These are phyloP conservation scores for Phenganax subtilis DNA, from an alignment of 92 coral and sea anemone species.

Conservation along the genomic window DNA sequence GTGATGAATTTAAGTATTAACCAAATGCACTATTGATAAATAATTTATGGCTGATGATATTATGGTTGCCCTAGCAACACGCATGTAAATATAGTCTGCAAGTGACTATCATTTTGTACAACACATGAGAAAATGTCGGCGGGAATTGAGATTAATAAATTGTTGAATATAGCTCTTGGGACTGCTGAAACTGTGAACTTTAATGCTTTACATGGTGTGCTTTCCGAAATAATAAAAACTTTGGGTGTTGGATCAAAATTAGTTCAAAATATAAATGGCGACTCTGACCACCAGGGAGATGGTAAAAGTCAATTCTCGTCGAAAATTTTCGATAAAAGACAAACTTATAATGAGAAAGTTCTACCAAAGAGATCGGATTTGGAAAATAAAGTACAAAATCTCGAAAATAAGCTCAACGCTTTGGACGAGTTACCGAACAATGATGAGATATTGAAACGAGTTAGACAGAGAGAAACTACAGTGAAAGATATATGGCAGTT, in stretches of 20 bases:
- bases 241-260: slow-evolving; percentile 80
- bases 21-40: neutral
- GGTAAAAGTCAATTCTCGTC: slow-evolving; percentile 40
- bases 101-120: neutral
- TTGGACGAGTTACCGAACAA: slow-evolving; percentile 88
- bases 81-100: neutral
- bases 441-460: slow-evolving; percentile 74
- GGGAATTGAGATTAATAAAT: slow-evolving; percentile 70
- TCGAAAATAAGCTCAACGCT: slow-evolving; percentile 68
- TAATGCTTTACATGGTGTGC: slow-evolving; percentile 83
- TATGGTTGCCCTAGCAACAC: slow-evolving; percentile 3
- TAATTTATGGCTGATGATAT: slow-evolving; percentile 9
- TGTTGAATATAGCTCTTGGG: slow-evolving; percentile 78
- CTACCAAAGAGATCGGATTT: slow-evolving; percentile 46
- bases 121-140: slow-evolving; percentile 55
- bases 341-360: slow-evolving; percentile 20
- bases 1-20: neutral
- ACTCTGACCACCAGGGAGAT: slow-evolving; percentile 20
- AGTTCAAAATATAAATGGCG: slow-evolving; percentile 58
- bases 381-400: slow-evolving; percentile 65
- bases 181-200: slow-evolving; percentile 94
- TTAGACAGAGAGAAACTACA: slow-evolving; percentile 68
- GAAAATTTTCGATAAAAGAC: slow-evolving; percentile 37
- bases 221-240: slow-evolving; percentile 78
- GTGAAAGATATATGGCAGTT: slow-evolving; percentile 98